phyloP scores from a whole-genome alignment of 2,797 vertebrate genomes.

The Enteromius argenteus region DNA sequence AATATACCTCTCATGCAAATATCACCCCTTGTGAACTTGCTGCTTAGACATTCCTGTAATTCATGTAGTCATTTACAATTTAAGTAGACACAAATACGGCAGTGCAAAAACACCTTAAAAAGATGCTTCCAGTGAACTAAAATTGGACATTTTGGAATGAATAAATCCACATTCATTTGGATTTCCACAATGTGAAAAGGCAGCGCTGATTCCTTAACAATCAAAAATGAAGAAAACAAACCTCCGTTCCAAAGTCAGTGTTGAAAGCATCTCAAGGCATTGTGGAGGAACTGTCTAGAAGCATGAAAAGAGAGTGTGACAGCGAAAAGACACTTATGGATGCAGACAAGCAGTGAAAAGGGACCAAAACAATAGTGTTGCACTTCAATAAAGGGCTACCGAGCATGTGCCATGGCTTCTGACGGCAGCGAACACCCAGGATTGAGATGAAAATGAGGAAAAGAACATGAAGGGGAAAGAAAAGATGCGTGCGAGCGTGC shows the following conservation, averaged over 20 bases:
- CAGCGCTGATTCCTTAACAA: slow-evolving; percentile 44
- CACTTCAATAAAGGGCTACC: slow-evolving; percentile 25
- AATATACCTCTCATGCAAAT: background rate
- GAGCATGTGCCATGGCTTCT: slow-evolving; percentile 8
- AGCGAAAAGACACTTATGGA: slow-evolving; percentile 51
- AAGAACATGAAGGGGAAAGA: slow-evolving; percentile 25
- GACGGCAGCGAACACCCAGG: background rate
- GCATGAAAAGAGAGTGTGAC: slow-evolving; percentile 47
- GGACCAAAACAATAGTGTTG: slow-evolving; percentile 31
- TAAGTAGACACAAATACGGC: background rate
- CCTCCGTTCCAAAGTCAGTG: slow-evolving; percentile 51
- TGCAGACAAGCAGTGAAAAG: background rate
- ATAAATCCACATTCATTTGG: slow-evolving; percentile 19
- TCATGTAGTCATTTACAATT: slow-evolving; percentile 1
- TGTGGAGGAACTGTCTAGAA: slow-evolving; percentile 53
- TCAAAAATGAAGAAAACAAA: slow-evolving; percentile 18
- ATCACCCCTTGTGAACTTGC: background rate
- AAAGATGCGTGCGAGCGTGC: background rate
- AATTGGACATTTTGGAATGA: slow-evolving; percentile 23
- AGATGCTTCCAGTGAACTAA: background rate
- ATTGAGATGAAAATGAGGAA: slow-evolving; percentile 37
- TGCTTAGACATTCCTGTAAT: slow-evolving; percentile 23
- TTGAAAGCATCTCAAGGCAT: slow-evolving; percentile 55
- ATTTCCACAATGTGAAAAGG: slow-evolving; percentile 42
- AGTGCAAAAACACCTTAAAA: background rate